Evolutionary conservation across 1,140 invertebrate genomes (phyloP).

Genomic region (Eciton burchellii): DNA sequence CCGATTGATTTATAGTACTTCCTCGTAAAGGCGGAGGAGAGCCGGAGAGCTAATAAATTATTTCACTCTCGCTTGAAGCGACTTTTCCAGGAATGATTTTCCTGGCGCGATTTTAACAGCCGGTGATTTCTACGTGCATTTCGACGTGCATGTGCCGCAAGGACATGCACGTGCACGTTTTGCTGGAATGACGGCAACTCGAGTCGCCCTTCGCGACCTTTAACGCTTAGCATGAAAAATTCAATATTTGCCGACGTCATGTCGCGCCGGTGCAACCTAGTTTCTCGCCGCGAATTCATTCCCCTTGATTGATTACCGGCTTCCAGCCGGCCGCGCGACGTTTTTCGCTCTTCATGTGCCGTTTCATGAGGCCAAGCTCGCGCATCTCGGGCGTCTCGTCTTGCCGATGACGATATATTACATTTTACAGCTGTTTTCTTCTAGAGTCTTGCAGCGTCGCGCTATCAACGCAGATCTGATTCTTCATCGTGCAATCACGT

Average conservation of each 20-base stretch:
- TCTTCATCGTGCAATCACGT: not conserved
- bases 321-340: not conserved
- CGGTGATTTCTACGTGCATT: conserved; percentile 14
- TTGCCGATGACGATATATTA: not conserved
- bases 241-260: conserved; percentile 57
- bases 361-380: conserved; percentile 26
- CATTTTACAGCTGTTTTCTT: not conserved
- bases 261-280: conserved; percentile 18
- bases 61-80: not conserved
- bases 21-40: not conserved
- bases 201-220: not conserved
- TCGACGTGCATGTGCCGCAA: not conserved
- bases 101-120: not conserved
- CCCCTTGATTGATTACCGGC: conserved; percentile 56
- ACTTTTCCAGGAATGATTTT: conserved; percentile 23
- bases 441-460: not conserved
- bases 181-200: not conserved
- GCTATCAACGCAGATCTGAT: not conserved
- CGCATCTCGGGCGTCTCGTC: not conserved
- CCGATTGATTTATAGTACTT: not conserved
- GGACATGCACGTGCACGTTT: not conserved
- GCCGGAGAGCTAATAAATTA: not conserved
- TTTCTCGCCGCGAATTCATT: conserved; percentile 50
- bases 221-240: conserved; percentile 40
- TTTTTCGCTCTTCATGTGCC: conserved; percentile 20